Evolutionary conservation across 2,888 invertebrate species (phyloP).

Genomic region (Pterostichus madidus): DNA sequence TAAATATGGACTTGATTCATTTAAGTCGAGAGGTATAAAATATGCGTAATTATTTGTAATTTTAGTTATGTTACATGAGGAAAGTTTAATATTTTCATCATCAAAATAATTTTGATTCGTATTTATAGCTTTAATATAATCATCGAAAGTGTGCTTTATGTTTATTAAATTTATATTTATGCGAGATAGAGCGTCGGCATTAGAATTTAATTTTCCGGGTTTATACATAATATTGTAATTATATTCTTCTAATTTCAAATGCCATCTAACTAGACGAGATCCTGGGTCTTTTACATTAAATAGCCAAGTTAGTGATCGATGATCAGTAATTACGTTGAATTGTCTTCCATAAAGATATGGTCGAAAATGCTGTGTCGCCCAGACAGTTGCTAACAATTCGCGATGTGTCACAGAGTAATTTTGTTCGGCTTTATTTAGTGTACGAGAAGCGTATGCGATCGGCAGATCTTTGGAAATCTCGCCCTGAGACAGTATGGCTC

Average conservation of each 20-base stretch:
- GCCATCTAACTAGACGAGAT: slow-evolving; percentile 52
- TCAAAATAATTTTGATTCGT: too few relatives aligned
- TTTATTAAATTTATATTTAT: slow-evolving; percentile 42
- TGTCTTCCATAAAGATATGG: slow-evolving; percentile 63
- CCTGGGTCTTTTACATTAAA: slow-evolving; percentile 59
- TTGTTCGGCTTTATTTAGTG: slow-evolving; percentile 57
- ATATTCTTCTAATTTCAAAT: slow-evolving; percentile 61
- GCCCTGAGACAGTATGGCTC: slow-evolving; percentile 56
- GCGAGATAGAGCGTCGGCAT: slow-evolving; percentile 62
- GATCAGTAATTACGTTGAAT: slow-evolving; percentile 61
- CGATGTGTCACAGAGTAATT: slow-evolving; percentile 57
- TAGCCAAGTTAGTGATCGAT: slow-evolving; percentile 59
- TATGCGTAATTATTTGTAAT: too few relatives aligned
- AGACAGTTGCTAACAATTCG: slow-evolving; percentile 60
- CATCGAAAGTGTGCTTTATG: too few relatives aligned
- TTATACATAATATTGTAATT: slow-evolving; percentile 62
- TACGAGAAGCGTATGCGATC: slow-evolving; percentile 59
- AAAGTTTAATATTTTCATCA: too few relatives aligned
- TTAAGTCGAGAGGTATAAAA: too few relatives aligned
- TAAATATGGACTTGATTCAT: too few relatives aligned
- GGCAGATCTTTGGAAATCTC: slow-evolving; percentile 38
- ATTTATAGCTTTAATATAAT: too few relatives aligned
- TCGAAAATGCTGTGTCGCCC: slow-evolving; percentile 56
- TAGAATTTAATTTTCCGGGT: slow-evolving; percentile 61
- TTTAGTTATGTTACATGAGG: too few relatives aligned